Conservation (phyloP, 37 sponge, comb jelly and placozoan species). For the Chondrilla cf. caribensis region DNA sequence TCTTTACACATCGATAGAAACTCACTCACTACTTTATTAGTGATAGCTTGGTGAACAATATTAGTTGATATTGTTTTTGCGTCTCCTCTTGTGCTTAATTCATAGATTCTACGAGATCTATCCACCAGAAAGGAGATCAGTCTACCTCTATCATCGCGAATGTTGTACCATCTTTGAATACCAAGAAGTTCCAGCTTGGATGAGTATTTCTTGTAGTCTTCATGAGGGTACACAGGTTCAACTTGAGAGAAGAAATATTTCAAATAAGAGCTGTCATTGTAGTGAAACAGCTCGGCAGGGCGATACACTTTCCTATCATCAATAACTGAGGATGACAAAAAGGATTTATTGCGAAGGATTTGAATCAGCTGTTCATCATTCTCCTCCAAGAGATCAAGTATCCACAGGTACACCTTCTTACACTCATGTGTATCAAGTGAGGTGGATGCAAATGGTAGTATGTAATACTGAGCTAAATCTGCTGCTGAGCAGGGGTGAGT, state of each 20-base stretch:
- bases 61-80: background rate
- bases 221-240: constrained; percentile 33
- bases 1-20: background rate
- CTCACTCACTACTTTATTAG: background rate
- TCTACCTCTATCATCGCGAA: background rate
- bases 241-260: constrained; percentile 10
- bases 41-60: background rate
- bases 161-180: constrained; percentile 33
- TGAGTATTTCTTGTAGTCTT: background rate
- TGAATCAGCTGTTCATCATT: background rate
- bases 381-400: background rate
- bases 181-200: constrained; percentile 27
- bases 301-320: background rate
- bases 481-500: too few species aligned
- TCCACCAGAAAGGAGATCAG: background rate
- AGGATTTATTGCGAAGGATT: background rate
- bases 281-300: constrained; percentile 37
- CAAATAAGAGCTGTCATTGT: background rate
- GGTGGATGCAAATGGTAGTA: too few species aligned
- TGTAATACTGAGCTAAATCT: background rate
- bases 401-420: constrained; percentile 8
- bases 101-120: constrained; percentile 11
- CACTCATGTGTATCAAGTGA: too few species aligned
- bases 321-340: background rate
- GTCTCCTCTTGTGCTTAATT: background rate